Evolutionary conservation across 64 coral and sea anemone species (phyloP), one percentile per base, ranked within the genome.

Genomic region (Pocillopora damicornis): DNA sequence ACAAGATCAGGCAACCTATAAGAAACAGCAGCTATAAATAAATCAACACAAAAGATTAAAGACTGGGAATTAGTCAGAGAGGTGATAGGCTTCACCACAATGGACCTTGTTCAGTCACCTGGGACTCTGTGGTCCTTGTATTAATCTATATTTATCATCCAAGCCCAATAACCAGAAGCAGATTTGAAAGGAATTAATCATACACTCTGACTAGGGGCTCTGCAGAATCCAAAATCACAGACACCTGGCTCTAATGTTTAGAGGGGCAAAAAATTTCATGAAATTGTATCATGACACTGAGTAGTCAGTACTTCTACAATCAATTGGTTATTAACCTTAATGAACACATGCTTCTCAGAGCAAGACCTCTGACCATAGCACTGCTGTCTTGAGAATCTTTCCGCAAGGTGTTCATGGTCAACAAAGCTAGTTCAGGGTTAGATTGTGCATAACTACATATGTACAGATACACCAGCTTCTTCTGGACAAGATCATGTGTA

Each of bases 341-440:
- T 74, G 96, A 98, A 17, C 92, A 90, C 93, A 98, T 98, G 82
- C 95, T 98, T 83, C 93, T 89, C 16, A 98, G 35, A 11, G 96
- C 96, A 42, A 98, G 93, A 61, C 96, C 96, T 93, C 96, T 92
- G 90, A 98, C 89, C 90, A 95, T 95, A 22, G 93, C 76, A 92
- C 90, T 95, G 34, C 88, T 95, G 88, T 98, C 96, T 23, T 98
- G 87, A 10, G 87, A 79, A 68, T 98, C 96, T 88, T 92, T 94
- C 72, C 61, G 89, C 22, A 98, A 62, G 35, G 96, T 98, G 77
- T 98, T 98, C 12, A 98, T 88, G 37, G 96, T 95, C 15, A 98
- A 79, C 26, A 98, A 62, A 35, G 92, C 93, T 61, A 98, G 84
- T 13, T 98, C 92, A 72, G 96, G 87, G 68, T 92, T 92, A n/a